A percentile compares a stretch with the other conserved stretches of the same genome.
These are phyloP conservation scores for Trachemys scripta DNA, from an alignment of 2,113 vertebrate genomes.

Conservation along the genomic window DNA sequence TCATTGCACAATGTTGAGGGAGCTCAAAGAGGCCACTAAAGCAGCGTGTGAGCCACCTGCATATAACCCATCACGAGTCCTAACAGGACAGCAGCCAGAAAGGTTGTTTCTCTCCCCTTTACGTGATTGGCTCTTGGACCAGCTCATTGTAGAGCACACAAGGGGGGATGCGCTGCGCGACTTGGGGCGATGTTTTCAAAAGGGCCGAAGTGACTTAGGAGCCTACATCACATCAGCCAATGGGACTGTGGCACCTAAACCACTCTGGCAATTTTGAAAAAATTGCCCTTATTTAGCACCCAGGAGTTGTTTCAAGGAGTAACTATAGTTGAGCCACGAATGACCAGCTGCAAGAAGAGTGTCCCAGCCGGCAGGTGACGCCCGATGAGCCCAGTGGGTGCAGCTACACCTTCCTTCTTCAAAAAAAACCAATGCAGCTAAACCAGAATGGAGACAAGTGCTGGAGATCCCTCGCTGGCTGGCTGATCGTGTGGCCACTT, in stretches of 20 bases:
- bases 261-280: neutral
- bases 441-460: no score
- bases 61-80: neutral
- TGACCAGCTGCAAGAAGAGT: neutral
- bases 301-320: neutral
- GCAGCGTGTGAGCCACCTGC: neutral
- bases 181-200: neutral
- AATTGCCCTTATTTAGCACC: neutral
- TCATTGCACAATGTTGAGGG: neutral
- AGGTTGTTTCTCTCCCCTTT: neutral
- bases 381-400: no score
- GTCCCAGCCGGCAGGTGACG: neutral
- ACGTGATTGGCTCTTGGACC: neutral
- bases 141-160: neutral
- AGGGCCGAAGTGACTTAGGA: neutral
- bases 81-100: neutral
- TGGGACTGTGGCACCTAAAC: neutral
- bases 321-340: neutral
- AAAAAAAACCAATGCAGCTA: neutral
- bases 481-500: neutral
- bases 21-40: neutral
- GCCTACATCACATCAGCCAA: neutral
- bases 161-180: neutral
- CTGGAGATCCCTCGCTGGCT: no score
- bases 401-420: neutral